These are phyloP conservation scores for Nephrotoma guestfalica DNA, from an alignment of 2,888 invertebrate species.

Conservation along the genomic window DNA sequence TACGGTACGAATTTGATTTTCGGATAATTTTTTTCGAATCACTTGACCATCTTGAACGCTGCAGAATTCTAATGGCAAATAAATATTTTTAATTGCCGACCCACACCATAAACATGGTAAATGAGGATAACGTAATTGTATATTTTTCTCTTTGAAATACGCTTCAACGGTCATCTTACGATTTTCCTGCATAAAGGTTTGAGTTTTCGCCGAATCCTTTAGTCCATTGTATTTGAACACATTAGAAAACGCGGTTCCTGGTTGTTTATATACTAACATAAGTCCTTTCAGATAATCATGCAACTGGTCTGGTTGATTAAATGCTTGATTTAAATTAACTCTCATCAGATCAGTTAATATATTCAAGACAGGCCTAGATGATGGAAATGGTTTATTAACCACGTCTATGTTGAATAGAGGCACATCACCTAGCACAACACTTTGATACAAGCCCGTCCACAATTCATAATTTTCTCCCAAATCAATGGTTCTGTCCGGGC, in stretches of 20 bases:
- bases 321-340: not conserved
- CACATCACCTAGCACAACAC: conserved; percentile 76
- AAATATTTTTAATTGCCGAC: conserved; percentile 43
- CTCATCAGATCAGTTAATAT: not conserved
- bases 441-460: conserved; percentile 89
- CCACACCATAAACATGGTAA: conserved; percentile 82
- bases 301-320: not conserved
- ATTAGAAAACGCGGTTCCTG: conserved; percentile 14
- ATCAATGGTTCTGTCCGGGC: conserved; percentile 26
- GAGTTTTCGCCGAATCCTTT: conserved; percentile 20
- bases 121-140: conserved; percentile 37
- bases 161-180: conserved; percentile 29
- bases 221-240: conserved; percentile 20
- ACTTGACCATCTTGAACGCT: conserved; percentile 65
- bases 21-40: conserved; percentile 58
- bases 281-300: conserved; percentile 19
- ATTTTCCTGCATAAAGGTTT: conserved; percentile 26
- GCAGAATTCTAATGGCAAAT: conserved; percentile 74
- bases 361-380: conserved; percentile 32
- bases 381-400: conserved; percentile 67
- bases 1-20: conserved; percentile 73
- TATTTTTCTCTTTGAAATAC: conserved; percentile 18
- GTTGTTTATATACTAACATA: conserved; percentile 22
- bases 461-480: conserved; percentile 75
- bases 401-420: conserved; percentile 87